phyloP scores from a whole-genome alignment of 2,888 invertebrate genomes.

The Calephelis perditalis region DNA sequence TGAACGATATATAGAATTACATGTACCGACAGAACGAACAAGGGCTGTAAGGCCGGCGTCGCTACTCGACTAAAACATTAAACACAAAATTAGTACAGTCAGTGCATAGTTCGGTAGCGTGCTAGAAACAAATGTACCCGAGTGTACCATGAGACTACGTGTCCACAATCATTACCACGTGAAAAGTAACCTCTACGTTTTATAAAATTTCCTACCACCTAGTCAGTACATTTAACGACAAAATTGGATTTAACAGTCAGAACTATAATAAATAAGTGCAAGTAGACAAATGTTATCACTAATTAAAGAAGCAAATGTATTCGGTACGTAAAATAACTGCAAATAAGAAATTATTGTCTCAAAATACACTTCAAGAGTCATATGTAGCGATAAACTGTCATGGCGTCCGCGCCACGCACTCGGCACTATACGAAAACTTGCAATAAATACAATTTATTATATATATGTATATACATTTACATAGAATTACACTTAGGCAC shows the following conservation, averaged over 20 bases:
- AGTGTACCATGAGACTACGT: conserved; percentile 35
- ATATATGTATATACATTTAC: conserved; percentile 69
- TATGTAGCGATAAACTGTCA: conserved; percentile 35
- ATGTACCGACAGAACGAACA: conserved; percentile 24
- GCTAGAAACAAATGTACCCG: conserved; percentile 52
- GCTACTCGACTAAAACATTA: conserved; percentile 27
- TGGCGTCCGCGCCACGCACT: conserved; percentile 29
- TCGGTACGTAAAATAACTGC: conserved; percentile 19
- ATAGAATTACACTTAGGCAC: conserved; percentile 78
- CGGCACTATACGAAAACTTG: conserved; percentile 40
- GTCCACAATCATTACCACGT: conserved; percentile 35
- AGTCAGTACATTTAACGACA: conserved; percentile 38
- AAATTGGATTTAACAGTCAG: conserved; percentile 18
- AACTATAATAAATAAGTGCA: conserved; percentile 22
- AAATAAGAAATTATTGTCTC: conserved; percentile 54
- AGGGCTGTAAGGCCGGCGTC: conserved; percentile 12
- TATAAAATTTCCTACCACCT: conserved; percentile 50
- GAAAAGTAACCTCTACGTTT: conserved; percentile 38
- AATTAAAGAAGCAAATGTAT: conserved; percentile 5
- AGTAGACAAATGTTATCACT: conserved; percentile 5
- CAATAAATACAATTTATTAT: conserved; percentile 52
- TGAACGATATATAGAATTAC: conserved; percentile 54
- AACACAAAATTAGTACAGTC: conserved; percentile 28
- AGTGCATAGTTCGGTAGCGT: conserved; percentile 59
- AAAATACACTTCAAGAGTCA: conserved; percentile 45